Evolutionary conservation across 2,888 invertebrate species (phyloP).

Genomic region (Sabatieria punctata): DNA sequence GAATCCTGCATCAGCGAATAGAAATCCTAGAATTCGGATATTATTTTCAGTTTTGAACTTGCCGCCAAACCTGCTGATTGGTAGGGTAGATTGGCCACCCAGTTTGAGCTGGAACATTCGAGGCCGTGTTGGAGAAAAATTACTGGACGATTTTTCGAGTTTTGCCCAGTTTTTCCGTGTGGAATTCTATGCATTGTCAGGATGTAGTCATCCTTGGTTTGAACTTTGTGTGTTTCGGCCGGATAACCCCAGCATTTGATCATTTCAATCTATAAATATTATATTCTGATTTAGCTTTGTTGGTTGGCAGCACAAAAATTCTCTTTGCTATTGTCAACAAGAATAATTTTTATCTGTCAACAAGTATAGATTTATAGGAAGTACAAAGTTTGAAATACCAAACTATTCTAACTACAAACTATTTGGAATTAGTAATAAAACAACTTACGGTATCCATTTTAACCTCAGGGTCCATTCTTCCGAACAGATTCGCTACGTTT

Average conservation of each 20-base stretch:
- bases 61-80: background rate
- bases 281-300: too few species aligned
- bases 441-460: too few species aligned
- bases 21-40: slow-evolving; percentile 10
- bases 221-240: background rate
- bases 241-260: background rate
- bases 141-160: background rate
- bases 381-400: too few species aligned
- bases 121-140: slow-evolving; percentile 42
- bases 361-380: too few species aligned
- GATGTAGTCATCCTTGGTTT: background rate
- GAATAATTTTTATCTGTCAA: too few species aligned
- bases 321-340: too few species aligned
- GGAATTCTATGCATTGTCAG: background rate
- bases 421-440: too few species aligned
- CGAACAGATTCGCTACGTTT: too few species aligned
- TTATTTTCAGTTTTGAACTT: background rate
- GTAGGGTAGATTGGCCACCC: slow-evolving; percentile 49
- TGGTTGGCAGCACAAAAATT: too few species aligned
- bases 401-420: too few species aligned
- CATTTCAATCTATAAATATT: slow-evolving; percentile 9
- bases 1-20: slow-evolving; percentile 18
- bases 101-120: slow-evolving; percentile 56
- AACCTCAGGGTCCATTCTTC: too few species aligned
- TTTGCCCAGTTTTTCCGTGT: background rate